These are phyloP conservation scores for Carcharodon carcharias DNA, from an alignment of 2,797 vertebrate genomes.

Conservation along the genomic window DNA sequence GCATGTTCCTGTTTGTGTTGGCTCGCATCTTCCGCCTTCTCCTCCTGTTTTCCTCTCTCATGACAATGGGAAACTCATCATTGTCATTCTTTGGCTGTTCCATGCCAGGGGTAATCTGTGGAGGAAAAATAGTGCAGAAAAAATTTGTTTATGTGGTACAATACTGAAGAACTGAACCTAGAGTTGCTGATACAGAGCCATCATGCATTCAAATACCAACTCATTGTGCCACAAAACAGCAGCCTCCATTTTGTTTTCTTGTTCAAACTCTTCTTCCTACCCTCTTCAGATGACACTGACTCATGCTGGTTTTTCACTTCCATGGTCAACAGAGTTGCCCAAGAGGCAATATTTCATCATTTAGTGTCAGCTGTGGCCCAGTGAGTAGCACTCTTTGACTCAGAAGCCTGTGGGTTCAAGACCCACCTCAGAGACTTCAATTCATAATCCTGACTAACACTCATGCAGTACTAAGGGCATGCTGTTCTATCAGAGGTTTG, in stretches of 20 bases:
- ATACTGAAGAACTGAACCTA: background rate
- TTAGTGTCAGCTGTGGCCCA: background rate
- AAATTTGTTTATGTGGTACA: background rate
- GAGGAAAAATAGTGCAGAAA: background rate
- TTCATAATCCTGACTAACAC: background rate
- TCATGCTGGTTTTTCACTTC: background rate
- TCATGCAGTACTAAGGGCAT: background rate
- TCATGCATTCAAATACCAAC: background rate
- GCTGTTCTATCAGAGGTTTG: background rate
- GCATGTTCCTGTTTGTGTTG: slow-evolving; percentile 54
- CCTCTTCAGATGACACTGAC: background rate
- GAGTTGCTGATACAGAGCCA: background rate
- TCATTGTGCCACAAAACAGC: background rate
- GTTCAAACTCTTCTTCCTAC: background rate
- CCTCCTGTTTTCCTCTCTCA: slow-evolving; percentile 71
- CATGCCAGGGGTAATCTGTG: slow-evolving; percentile 69
- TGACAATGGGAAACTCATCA: slow-evolving; percentile 68
- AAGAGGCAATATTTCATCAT: background rate
- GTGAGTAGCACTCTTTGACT: background rate
- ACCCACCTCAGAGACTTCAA: background rate
- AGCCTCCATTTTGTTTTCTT: background rate
- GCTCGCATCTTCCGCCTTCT: slow-evolving; percentile 87
- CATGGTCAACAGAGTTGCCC: background rate
- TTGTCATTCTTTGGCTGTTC: slow-evolving; percentile 59
- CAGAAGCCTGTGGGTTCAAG: background rate